Evolutionary conservation across 2,797 vertebrate species (phyloP).

Genomic region (Cheirogaleus major): DNA sequence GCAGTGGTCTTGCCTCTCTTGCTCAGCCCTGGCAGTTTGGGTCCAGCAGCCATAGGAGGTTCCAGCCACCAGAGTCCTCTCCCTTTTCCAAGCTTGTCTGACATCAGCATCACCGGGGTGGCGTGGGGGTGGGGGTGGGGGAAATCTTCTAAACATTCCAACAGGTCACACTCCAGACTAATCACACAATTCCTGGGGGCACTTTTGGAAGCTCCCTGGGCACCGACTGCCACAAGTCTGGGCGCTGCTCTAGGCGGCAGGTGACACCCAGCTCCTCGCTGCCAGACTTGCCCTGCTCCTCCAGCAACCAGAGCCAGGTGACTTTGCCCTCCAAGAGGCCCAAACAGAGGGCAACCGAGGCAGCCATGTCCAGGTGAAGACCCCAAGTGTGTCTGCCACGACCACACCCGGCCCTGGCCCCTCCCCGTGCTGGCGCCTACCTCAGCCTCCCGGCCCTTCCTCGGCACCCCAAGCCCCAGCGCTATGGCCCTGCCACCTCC

Average conservation of each 20-base stretch:
- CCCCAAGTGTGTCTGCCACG: neutral
- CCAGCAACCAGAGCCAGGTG: neutral
- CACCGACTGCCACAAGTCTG: too few species aligned
- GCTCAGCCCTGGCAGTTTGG: neutral
- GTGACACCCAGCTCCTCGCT: neutral
- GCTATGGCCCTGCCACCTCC: neutral
- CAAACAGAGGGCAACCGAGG: neutral
- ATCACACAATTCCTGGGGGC: neutral
- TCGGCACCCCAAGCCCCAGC: neutral
- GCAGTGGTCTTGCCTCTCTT: neutral
- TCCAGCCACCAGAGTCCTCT: too few species aligned
- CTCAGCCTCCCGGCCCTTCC: neutral
- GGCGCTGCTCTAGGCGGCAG: fast-evolving
- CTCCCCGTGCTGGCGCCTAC: fast-evolving
- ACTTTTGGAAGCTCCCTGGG: neutral
- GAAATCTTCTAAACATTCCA: neutral
- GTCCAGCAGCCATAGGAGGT: neutral
- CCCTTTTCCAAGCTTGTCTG: neutral
- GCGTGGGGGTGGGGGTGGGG: too few species aligned
- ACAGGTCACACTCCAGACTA: fast-evolving
- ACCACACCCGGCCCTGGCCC: neutral
- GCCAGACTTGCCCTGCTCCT: neutral
- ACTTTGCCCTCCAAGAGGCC: neutral
- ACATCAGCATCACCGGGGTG: fast-evolving
- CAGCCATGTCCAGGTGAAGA: neutral